Conservation (phyloP, 2,113 vertebrate species). For the Psammodynastes pulverulentus region DNA sequence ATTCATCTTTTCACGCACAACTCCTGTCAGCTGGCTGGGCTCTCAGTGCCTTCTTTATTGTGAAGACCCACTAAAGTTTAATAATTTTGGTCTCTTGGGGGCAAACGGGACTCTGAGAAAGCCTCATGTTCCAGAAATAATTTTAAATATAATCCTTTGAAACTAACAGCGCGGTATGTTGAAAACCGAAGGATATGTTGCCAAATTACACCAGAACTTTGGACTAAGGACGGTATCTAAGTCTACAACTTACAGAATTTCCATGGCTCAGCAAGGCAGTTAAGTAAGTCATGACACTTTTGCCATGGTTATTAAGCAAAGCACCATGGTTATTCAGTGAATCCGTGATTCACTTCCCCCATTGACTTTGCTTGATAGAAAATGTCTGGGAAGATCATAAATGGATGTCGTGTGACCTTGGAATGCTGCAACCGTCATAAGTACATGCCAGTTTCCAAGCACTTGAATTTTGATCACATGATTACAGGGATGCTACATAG, state of each 20-base stretch:
- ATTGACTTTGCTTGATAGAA: not conserved
- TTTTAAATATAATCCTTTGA: not conserved
- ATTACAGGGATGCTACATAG: not conserved
- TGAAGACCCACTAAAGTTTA: not conserved
- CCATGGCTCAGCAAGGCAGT: not conserved
- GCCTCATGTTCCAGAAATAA: not conserved
- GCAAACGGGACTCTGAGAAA: not conserved
- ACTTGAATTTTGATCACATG: not conserved
- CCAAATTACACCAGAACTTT: not conserved
- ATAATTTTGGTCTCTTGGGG: not conserved
- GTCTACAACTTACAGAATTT: not conserved
- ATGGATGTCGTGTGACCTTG: not conserved
- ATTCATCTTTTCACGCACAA: not conserved
- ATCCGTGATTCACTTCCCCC: not conserved
- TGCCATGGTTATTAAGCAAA: not conserved
- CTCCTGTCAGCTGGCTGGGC: not conserved
- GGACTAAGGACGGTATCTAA: not conserved
- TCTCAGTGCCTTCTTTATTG: not conserved
- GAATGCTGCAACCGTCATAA: not conserved
- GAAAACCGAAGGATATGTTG: not conserved
- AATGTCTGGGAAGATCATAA: not conserved
- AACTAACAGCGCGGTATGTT: not conserved
- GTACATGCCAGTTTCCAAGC: not conserved
- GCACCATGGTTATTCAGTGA: not conserved
- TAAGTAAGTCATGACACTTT: not conserved